Conservation (phyloP, 2,888 invertebrate species). For the Meganola albula region DNA sequence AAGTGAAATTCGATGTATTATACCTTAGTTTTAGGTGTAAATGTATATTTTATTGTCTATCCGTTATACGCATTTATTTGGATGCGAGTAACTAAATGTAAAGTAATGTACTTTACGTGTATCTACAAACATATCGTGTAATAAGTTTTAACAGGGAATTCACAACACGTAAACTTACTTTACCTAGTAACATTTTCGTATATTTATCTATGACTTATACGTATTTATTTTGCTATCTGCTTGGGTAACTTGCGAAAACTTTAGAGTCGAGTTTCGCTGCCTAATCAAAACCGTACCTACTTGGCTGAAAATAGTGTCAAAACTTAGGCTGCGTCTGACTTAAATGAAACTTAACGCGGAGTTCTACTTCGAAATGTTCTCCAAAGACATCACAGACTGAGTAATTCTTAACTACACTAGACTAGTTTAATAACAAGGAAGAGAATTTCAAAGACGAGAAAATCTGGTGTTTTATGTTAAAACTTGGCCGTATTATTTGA, state of each 20-base stretch:
- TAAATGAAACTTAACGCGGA: conserved; percentile 36
- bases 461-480: conserved; percentile 18
- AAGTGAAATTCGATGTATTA: conserved; percentile 10
- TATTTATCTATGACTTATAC: too few relatives aligned
- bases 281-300: conserved; percentile 63
- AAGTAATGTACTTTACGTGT: too few relatives aligned
- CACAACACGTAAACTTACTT: too few relatives aligned
- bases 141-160: too few relatives aligned
- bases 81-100: too few relatives aligned
- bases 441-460: conserved; percentile 23
- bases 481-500: conserved; percentile 17
- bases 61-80: too few relatives aligned
- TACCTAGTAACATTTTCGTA: too few relatives aligned
- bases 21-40: conserved; percentile 13
- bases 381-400: conserved; percentile 30
- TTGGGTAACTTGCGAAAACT: conserved; percentile 32
- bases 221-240: conserved; percentile 36
- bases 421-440: conserved; percentile 24
- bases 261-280: conserved; percentile 42
- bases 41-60: conserved; percentile 15
- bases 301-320: conserved; percentile 58
- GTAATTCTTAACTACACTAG: conserved; percentile 29
- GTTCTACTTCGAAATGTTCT: conserved; percentile 32
- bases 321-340: conserved; percentile 45
- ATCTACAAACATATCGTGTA: too few relatives aligned